These are phyloP conservation scores for Vulpes vulpes DNA, from an alignment of 2,113 vertebrate species.

Conservation along the genomic window DNA sequence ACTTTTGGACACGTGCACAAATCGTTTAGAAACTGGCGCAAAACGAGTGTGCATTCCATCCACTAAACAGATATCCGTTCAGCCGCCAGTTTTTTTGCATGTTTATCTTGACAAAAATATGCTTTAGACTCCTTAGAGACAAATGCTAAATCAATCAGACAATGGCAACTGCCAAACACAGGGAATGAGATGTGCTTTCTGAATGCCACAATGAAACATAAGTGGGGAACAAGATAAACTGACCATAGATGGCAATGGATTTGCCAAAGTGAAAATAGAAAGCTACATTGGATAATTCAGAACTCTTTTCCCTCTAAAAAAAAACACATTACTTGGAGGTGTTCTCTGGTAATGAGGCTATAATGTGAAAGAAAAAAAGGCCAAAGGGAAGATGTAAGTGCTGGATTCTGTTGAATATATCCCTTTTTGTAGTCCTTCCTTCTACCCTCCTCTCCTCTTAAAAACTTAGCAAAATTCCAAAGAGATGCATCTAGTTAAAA, in stretches of 20 bases:
- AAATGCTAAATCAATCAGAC: background rate
- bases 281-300: background rate
- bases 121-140: background rate
- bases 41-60: background rate
- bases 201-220: background rate
- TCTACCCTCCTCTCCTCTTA: background rate
- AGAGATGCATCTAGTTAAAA: constrained; percentile 31
- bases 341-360: background rate
- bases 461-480: constrained; percentile 50
- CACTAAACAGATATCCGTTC: background rate
- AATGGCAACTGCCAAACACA: background rate
- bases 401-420: background rate
- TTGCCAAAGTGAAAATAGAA: background rate
- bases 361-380: background rate
- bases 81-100: background rate
- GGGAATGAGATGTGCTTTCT: background rate
- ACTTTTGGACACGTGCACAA: background rate
- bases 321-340: background rate
- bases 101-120: background rate
- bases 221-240: background rate
- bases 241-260: background rate
- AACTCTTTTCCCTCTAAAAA: background rate
- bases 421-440: background rate
- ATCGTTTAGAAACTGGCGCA: background rate
- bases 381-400: background rate